Conservation (phyloP, 2,888 invertebrate species). For the Xestia c-nigrum region DNA sequence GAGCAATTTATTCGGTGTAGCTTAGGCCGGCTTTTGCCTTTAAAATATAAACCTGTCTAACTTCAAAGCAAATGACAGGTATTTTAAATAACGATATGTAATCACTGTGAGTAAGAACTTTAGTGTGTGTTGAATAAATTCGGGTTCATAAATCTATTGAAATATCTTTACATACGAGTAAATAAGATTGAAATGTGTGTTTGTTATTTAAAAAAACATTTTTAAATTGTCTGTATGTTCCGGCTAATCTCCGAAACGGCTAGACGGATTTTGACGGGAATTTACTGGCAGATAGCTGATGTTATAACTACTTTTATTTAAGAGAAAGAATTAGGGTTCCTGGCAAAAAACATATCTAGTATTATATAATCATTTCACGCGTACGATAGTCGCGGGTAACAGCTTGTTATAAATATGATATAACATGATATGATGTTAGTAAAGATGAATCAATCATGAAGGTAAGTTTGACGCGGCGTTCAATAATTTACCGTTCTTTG, state of each 20-base stretch:
- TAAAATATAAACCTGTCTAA: constrained; percentile 64
- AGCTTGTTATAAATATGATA: not conserved
- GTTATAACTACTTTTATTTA: no score
- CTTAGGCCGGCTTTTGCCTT: constrained; percentile 62
- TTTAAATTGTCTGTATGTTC: not conserved
- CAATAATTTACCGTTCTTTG: constrained; percentile 4
- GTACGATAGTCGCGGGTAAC: not conserved
- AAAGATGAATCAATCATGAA: constrained; percentile 19
- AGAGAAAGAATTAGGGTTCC: no score
- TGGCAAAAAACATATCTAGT: no score
- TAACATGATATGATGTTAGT: not conserved
- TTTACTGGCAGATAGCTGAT: no score
- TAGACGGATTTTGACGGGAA: not conserved
- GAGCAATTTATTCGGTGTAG: constrained; percentile 66
- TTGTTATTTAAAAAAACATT: not conserved
- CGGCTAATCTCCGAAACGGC: not conserved
- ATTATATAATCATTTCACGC: no score
- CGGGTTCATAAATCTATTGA: constrained; percentile 15
- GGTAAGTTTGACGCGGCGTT: not conserved
- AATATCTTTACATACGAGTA: not conserved
- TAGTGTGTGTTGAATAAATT: constrained; percentile 24
- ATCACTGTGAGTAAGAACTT: constrained; percentile 19
- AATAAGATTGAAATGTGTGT: not conserved
- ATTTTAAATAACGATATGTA: constrained; percentile 50
- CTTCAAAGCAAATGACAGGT: constrained; percentile 46